These are phyloP conservation scores for Conistra vaccinii DNA, from an alignment of 2,888 invertebrate genomes.

Conservation along the genomic window DNA sequence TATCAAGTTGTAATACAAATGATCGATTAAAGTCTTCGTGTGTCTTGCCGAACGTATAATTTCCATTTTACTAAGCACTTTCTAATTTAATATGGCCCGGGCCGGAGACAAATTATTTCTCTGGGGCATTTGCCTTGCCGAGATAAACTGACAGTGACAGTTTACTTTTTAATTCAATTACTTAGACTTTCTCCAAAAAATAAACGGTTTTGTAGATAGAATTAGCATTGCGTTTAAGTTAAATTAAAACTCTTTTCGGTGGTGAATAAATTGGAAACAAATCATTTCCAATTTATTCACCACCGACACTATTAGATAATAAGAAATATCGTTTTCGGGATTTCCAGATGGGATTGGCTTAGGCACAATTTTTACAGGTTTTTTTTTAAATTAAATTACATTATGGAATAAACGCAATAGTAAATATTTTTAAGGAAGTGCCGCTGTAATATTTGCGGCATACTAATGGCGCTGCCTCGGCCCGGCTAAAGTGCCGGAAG, in stretches of 20 bases:
- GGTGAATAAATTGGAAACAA: slow-evolving; percentile 18
- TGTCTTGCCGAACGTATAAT: slow-evolving; percentile 78
- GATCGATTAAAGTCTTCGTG: slow-evolving; percentile 79
- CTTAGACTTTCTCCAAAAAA: slow-evolving; percentile 55
- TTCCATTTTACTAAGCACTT: slow-evolving; percentile 78
- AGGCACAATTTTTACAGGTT: background rate
- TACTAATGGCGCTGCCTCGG: too few relatives aligned
- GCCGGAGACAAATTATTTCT: slow-evolving; percentile 64
- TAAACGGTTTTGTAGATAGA: slow-evolving; percentile 35
- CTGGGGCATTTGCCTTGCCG: slow-evolving; percentile 54
- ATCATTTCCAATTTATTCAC: too few relatives aligned
- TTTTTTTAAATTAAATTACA: background rate
- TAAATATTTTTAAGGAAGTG: too few relatives aligned
- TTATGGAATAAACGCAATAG: too few relatives aligned
- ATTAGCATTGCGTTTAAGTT: slow-evolving; percentile 37
- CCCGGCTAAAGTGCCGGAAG: too few relatives aligned
- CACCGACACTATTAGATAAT: background rate
- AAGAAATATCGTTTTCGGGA: background rate
- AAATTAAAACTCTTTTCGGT: slow-evolving; percentile 56
- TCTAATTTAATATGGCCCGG: slow-evolving; percentile 68
- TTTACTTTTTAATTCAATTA: slow-evolving; percentile 72
- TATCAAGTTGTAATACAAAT: slow-evolving; percentile 80
- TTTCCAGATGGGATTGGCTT: background rate
- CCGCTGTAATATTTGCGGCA: too few relatives aligned
- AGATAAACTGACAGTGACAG: slow-evolving; percentile 73